Percentiles rank a stretch among this genome's conserved stretches.
These are phyloP conservation scores for Rhingia rostrata DNA, from an alignment of 2,888 invertebrate genomes.

Conservation along the genomic window DNA sequence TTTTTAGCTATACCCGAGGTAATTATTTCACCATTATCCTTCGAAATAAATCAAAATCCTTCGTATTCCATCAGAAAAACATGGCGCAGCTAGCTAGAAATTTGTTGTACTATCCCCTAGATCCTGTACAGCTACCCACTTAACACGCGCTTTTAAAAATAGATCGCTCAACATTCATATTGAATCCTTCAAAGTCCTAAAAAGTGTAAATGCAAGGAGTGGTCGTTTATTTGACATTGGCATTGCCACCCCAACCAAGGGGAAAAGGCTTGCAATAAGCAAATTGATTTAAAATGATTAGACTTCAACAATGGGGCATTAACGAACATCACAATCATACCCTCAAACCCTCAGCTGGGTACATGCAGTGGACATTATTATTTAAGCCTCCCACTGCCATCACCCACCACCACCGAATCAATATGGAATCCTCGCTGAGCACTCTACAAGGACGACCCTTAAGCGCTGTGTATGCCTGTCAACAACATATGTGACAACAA, in stretches of 20 bases:
- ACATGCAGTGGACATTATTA: constrained; percentile 46
- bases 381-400: constrained; percentile 33
- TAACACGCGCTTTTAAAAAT: constrained; percentile 33
- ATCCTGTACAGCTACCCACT: not conserved
- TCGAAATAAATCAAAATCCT: constrained; percentile 62
- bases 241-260: constrained; percentile 5
- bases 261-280: constrained; percentile 53
- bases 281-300: constrained; percentile 73
- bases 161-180: constrained; percentile 15
- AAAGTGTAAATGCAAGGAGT: constrained; percentile 32
- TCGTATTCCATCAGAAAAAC: constrained; percentile 45
- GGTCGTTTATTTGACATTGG: constrained; percentile 1
- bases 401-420: constrained; percentile 13
- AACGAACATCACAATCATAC: constrained; percentile 49
- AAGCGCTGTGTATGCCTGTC: constrained; percentile 49
- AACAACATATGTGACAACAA: constrained; percentile 70
- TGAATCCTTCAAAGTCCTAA: constrained; percentile 14
- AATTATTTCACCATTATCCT: constrained; percentile 71
- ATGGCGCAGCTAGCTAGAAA: constrained; percentile 29
- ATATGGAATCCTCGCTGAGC: constrained; percentile 16
- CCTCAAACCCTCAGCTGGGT: too few relatives aligned
- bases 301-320: constrained; percentile 66
- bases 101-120: not conserved
- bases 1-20: constrained; percentile 31
- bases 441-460: constrained; percentile 59